phyloP scores from a whole-genome alignment of 2,888 invertebrate species.

The Syritta pipiens region DNA sequence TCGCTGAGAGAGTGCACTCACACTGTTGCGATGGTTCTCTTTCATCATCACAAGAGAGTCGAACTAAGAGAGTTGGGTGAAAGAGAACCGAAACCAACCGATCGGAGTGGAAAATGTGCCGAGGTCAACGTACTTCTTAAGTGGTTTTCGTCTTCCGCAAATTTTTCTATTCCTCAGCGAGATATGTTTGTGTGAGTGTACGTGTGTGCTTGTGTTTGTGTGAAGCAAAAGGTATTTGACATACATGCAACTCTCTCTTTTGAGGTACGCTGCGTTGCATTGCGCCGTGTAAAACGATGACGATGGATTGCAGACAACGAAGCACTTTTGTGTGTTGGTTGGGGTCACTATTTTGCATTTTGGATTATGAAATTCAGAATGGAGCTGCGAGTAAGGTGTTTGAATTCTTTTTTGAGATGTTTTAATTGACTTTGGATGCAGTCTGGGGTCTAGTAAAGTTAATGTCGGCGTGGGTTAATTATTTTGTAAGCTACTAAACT shows the following conservation, averaged over 20 bases:
- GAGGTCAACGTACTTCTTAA: slow-evolving; percentile 65
- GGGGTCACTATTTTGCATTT: slow-evolving; percentile 25
- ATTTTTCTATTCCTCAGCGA: slow-evolving; percentile 41
- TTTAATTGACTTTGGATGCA: slow-evolving; percentile 41
- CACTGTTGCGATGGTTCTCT: slow-evolving; percentile 3
- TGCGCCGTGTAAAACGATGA: slow-evolving; percentile 2
- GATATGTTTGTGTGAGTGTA: neutral
- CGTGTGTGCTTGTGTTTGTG: slow-evolving; percentile 25
- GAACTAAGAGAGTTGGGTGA: slow-evolving; percentile 7
- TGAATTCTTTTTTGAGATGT: slow-evolving; percentile 32
- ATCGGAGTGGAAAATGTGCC: slow-evolving; percentile 64
- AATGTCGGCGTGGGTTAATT: too few species aligned
- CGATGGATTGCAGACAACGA: neutral
- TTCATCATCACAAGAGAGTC: neutral
- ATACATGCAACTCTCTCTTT: slow-evolving; percentile 69
- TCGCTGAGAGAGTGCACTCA: slow-evolving; percentile 24
- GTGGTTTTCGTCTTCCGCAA: slow-evolving; percentile 67
- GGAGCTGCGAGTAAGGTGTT: slow-evolving; percentile 24
- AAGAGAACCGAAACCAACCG: slow-evolving; percentile 26
- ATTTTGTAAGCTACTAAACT: too few species aligned
- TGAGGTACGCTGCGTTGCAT: slow-evolving; percentile 30
- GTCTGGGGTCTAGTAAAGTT: too few species aligned
- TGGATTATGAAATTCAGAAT: slow-evolving; percentile 57
- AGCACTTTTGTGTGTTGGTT: slow-evolving; percentile 10
- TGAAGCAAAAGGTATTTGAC: slow-evolving; percentile 57